phyloP scores from a whole-genome alignment of 2,113 vertebrate species.

The Leptocoma aspasia region DNA sequence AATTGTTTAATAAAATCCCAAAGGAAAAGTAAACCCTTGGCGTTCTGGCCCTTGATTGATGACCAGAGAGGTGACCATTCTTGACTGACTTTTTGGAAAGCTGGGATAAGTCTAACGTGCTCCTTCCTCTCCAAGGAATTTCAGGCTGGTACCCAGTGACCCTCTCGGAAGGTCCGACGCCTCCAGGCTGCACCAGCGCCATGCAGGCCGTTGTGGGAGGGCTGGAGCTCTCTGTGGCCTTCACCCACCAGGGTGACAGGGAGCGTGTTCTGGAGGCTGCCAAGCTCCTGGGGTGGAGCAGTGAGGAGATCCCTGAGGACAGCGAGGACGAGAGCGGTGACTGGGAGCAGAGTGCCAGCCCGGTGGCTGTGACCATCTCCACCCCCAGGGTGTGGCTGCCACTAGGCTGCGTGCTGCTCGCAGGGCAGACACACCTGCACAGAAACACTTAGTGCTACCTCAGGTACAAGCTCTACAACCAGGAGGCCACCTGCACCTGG shows the following conservation, averaged over 20 bases:
- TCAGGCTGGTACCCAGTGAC: slow-evolving; percentile 89
- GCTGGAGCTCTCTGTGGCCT: slow-evolving; percentile 83
- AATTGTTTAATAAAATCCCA: not conserved
- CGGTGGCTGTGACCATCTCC: slow-evolving; percentile 71
- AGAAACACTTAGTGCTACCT: slow-evolving; percentile 86
- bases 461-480: slow-evolving; percentile 86
- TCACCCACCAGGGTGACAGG: slow-evolving; percentile 81
- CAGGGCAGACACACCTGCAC: slow-evolving; percentile 75
- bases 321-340: not conserved
- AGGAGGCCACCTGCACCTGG: slow-evolving; percentile 79
- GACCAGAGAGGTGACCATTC: not conserved
- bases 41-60: not conserved
- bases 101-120: not conserved
- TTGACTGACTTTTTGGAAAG: not conserved
- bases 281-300: slow-evolving; percentile 80
- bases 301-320: not conserved
- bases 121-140: slow-evolving; percentile 74
- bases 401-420: slow-evolving; percentile 77
- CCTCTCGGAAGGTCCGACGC: slow-evolving; percentile 41
- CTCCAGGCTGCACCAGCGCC: not conserved
- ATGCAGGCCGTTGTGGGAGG: slow-evolving; percentile 79
- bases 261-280: slow-evolving; percentile 83
- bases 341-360: not conserved
- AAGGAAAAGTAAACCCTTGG: not conserved
- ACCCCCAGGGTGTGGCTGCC: slow-evolving; percentile 87